phyloP scores from a whole-genome alignment of 2,888 invertebrate species.

The Polydrusus cervinus region DNA sequence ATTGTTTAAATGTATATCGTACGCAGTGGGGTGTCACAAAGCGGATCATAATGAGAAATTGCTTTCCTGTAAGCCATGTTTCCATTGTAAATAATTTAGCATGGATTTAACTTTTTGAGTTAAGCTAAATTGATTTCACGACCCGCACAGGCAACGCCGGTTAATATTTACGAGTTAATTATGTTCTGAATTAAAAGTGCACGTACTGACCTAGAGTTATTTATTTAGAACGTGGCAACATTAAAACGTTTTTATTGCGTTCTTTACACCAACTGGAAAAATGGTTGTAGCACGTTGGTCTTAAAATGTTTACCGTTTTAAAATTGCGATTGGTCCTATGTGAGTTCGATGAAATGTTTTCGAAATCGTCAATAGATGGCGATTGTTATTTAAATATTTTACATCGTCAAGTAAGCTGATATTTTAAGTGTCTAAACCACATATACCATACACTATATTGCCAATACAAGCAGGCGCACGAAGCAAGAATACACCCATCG shows the following conservation, averaged over 20 bases:
- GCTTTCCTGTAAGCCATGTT: slow-evolving; percentile 27
- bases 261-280: not conserved
- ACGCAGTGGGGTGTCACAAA: slow-evolving; percentile 12
- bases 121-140: slow-evolving; percentile 38
- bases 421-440: too few relatives aligned
- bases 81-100: slow-evolving; percentile 34
- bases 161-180: slow-evolving; percentile 36
- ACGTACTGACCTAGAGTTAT: slow-evolving; percentile 25
- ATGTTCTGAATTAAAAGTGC: slow-evolving; percentile 45
- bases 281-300: not conserved
- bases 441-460: too few relatives aligned
- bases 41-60: slow-evolving; percentile 30
- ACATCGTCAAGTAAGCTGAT: too few relatives aligned
- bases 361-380: too few relatives aligned
- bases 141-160: slow-evolving; percentile 14
- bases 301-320: too few relatives aligned
- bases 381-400: too few relatives aligned
- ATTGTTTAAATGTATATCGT: too few relatives aligned
- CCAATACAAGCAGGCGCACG: too few relatives aligned
- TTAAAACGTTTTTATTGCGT: slow-evolving; percentile 13
- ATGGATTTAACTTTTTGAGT: slow-evolving; percentile 41
- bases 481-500: too few relatives aligned
- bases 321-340: too few relatives aligned
- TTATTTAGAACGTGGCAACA: slow-evolving; percentile 15
- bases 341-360: too few relatives aligned